Base-by-base conservation (phyloP, 2,113 vertebrate species). In the Leucopternis melanops region DNA sequence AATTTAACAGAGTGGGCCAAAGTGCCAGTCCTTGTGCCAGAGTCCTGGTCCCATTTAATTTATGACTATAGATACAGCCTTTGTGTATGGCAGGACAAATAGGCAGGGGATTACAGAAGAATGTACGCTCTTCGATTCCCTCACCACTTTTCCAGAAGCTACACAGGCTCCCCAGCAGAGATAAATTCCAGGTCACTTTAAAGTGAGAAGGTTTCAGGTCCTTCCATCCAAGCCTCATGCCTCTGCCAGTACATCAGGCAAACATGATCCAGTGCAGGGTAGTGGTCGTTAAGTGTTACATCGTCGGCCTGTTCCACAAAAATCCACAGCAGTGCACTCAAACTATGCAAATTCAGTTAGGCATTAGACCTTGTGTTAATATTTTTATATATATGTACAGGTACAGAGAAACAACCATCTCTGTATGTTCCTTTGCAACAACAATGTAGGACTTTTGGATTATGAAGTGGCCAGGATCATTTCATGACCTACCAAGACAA, bases 71-170 rank as follows among this genome's bases (percentile, higher is more conserved):
- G 27, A 57, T 10, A 36, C 3, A 49, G 54, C 4, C 57, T 63
- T 63, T 72, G 9, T 7, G 5, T 32, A 45, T 3, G 20, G 21
- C 17, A 50, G 49, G 27, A 90, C 36, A 10, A 81, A 54, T 3
- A 4, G 15, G 12, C 17, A 82, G 11, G 19, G 22, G 8, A 84
- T 44, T 65, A 70, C 19, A 73, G 29, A 75, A 62, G 40, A 58
- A 49, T 0, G 15, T 0, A 6, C 2, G 23, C 1, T 44, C 9
- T 42, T 54, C 4, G 1, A 82, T 59, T 86, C 16, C 36, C 31
- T 65, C 17, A 31, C 10, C 4, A 21, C 22, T 80, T 32, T 61
- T 65, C 16, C 14, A 72, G 12, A 57, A 26, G 16, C 26, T 44
- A 50, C 5, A 3, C 5, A 50, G 17, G 15, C 16, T 82, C 29